Base-by-base conservation (phyloP, 2,797 vertebrate species). In the Onychomys torridus region DNA sequence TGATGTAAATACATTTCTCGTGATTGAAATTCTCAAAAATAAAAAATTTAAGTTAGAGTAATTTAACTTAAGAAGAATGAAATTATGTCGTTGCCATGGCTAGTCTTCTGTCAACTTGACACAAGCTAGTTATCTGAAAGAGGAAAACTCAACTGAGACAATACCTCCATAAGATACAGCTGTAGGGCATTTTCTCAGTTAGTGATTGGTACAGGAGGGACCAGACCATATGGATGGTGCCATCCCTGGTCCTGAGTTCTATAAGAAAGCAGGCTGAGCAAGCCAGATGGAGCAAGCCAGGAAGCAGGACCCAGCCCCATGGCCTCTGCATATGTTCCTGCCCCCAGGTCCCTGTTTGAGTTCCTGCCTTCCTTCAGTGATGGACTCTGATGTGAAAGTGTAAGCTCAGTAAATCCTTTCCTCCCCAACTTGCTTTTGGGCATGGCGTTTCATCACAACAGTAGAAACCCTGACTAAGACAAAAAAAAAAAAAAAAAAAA, bases 371-470 rank as follows among this genome's bases (percentile, higher is more conserved):
- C 61, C 19, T 49, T 25, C 43, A 67, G 4, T 49, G 32, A 84
- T 19, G 2, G 27, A 7, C 1, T 32, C 19, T 12, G 1, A 12
- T 46, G 19, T 21, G 10, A 2, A 34, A 65, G 1, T 14, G 1
- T 49, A n/a, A 85, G 32, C 19, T 6, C n/a, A 49, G 32, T 9
- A 67, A 67, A n/a, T 52, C 19, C 19, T 85, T 85, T 67, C 61
- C 11, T n/a, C 6, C 11, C 19, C 19, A 49, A 13, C 19, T 49
- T 85, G 83, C 11, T 85, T 85, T 67, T 49, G 43, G 29, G 25
- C 29, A 16, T 23, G 32, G 0, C 1, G 1, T n/a, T 67, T 85
- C 19, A 49, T 34, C 43, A 49, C 12, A n/a, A 4, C 43, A 25
- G 63, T 9, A 85, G 11, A 67, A 69, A 46, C 21, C 17, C 43